Evolutionary conservation across 2,888 invertebrate genomes (phyloP), one percentile per base, ranked within the genome.

Genomic region (Magallana nippona): DNA sequence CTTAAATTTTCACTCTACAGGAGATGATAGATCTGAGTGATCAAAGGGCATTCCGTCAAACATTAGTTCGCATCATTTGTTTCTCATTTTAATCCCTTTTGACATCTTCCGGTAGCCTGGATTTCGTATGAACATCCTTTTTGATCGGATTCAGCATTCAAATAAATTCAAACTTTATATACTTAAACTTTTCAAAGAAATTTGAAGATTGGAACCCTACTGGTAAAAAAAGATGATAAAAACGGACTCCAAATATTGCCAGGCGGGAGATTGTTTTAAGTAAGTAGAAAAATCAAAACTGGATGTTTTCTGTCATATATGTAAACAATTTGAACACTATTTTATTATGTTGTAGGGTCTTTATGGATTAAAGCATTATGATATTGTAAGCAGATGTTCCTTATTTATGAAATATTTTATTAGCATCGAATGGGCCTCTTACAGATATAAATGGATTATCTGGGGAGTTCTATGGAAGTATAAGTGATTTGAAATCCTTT

Each of bases 21-120:
- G 71, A 71, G 22, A 71, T 32, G 71, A 71, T 71, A 71, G 71
- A 71, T 71, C 27, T 71, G 71, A 5, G 32, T 22, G 71, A 71
- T 71, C 71, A 71, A 71, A 71, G 71, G 32, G 71, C 71, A 71
- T 71, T 71, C 71, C 71, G 79, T 22, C 56, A 79, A 55, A 56
- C 79, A 57, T 79, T 79, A 57, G 63, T 63, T 83, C 77, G 82
- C 71, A 79, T 85, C 85, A 85, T 85, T 85, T 71, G 79, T 17
- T 79, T 55, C 55, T 79, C 81, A 83, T 85, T 83, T 83, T 82
- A 85, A 83, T 83, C 78, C 82, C 83, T 81, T 55, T 55, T 80
- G 83, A 85, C 77, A 80, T 83, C 83, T 85, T 85, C 83, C 85
- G 82, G 82, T 19, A 71, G 58, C 82, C 82, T 85, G 85, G 56